phyloP scores from a whole-genome alignment of 2,113 vertebrate species.

The Callithrix jacchus region DNA sequence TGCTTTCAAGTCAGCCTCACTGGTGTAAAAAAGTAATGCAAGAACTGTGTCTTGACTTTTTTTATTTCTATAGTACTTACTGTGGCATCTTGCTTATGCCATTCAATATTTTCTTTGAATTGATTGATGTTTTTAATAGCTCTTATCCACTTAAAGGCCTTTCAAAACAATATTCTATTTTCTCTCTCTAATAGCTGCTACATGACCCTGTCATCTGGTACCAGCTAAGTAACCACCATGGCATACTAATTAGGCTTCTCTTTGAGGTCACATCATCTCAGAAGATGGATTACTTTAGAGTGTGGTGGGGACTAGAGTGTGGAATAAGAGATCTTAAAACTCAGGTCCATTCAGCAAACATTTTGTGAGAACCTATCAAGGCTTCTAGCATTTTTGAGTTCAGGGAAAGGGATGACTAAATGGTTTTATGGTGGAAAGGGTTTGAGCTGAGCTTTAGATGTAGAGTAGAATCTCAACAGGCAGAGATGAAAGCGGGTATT shows the following conservation, averaged over 20 bases:
- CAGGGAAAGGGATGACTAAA: constrained; percentile 18
- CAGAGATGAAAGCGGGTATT: not conserved
- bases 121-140: constrained; percentile 72
- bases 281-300: constrained; percentile 59
- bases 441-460: not conserved
- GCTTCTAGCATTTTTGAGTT: not conserved
- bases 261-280: constrained; percentile 65
- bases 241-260: constrained; percentile 70
- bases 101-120: constrained; percentile 60
- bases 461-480: not conserved
- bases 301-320: constrained; percentile 3
- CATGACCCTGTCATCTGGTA: constrained; percentile 65
- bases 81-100: constrained; percentile 48
- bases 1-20: constrained; percentile 38
- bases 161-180: constrained; percentile 70
- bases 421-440: not conserved
- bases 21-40: constrained; percentile 18
- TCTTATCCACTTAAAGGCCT: constrained; percentile 60
- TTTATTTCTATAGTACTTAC: not conserved
- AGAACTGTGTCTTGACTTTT: constrained; percentile 41
- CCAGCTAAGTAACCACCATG: constrained; percentile 51
- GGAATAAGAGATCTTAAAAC: constrained; percentile 55
- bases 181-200: constrained; percentile 63
- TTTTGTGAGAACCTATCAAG: constrained; percentile 23
- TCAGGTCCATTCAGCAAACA: constrained; percentile 50